phyloP scores from a whole-genome alignment of 2,888 invertebrate species.

The Anthoptus insignis region DNA sequence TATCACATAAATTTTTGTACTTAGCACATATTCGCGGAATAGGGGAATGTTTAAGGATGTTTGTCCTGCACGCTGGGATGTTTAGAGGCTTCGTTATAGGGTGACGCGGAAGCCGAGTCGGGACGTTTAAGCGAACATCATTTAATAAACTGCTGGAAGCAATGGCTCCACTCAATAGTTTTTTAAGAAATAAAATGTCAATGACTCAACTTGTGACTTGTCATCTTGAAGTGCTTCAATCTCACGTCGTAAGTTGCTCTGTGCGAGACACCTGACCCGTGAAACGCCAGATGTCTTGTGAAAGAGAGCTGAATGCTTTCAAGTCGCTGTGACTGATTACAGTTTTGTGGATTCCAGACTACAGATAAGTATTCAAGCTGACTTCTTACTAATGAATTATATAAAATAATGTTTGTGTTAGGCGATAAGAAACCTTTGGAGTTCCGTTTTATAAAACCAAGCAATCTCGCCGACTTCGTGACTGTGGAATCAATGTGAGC shows the following conservation, averaged over 20 bases:
- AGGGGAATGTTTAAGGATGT: too few species aligned
- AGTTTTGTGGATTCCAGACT: too few species aligned
- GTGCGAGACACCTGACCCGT: neutral
- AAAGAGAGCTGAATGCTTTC: too few species aligned
- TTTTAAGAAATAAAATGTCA: neutral
- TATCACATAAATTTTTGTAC: too few species aligned
- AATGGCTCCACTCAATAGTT: neutral
- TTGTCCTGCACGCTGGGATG: too few species aligned
- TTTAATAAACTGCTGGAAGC: neutral
- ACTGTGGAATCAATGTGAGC: conserved; percentile 34
- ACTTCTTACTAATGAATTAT: conserved; percentile 30
- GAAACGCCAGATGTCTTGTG: neutral
- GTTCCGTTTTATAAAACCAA: conserved; percentile 39
- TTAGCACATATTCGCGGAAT: too few species aligned
- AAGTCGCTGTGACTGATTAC: too few species aligned
- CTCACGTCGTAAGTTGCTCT: neutral
- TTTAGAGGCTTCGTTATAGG: too few species aligned
- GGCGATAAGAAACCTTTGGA: conserved; percentile 26
- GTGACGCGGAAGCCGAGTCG: too few species aligned
- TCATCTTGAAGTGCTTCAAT: neutral
- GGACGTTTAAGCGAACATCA: too few species aligned
- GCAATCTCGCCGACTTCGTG: conserved; percentile 31
- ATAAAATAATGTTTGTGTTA: conserved; percentile 24
- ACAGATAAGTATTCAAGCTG: conserved; percentile 23
- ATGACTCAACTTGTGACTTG: neutral